Conservation (phyloP, 2,113 vertebrate species). For the Gobius niger region DNA sequence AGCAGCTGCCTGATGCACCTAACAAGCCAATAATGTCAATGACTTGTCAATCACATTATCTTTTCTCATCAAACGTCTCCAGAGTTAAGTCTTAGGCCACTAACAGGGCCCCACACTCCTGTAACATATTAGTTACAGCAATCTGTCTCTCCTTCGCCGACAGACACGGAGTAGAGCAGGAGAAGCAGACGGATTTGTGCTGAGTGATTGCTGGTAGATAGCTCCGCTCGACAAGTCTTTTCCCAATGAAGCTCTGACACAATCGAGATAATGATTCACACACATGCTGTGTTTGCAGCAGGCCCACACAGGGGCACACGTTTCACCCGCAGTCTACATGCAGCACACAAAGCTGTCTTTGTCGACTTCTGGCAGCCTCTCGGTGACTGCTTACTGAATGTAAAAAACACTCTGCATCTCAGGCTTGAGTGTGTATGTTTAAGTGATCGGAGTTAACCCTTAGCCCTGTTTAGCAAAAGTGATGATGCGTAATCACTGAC, state of each 20-base stretch:
- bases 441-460: conserved; percentile 60
- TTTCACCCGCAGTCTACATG: conserved; percentile 27
- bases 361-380: conserved; percentile 62
- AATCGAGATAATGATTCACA: conserved; percentile 70
- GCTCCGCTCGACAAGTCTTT: conserved; percentile 57
- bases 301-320: conserved; percentile 66
- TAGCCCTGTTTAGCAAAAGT: conserved; percentile 33
- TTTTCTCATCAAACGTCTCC: conserved; percentile 20
- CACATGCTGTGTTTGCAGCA: conserved; percentile 69
- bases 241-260: conserved; percentile 62
- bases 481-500: conserved; percentile 52
- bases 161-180: conserved; percentile 36
- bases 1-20: conserved; percentile 29
- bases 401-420: conserved; percentile 59
- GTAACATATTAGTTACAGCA: conserved; percentile 62
- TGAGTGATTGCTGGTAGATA: conserved; percentile 61
- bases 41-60: conserved; percentile 47
- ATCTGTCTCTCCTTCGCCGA: conserved; percentile 59
- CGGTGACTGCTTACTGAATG: conserved; percentile 53
- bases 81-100: conserved; percentile 40
- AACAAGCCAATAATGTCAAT: conserved; percentile 47
- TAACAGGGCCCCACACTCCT: conserved; percentile 36
- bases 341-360: conserved; percentile 72
- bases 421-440: conserved; percentile 28
- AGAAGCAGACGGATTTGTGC: conserved; percentile 23